Conservation (phyloP, 2,797 vertebrate genomes). For the Eleutherodactylus coqui region DNA sequence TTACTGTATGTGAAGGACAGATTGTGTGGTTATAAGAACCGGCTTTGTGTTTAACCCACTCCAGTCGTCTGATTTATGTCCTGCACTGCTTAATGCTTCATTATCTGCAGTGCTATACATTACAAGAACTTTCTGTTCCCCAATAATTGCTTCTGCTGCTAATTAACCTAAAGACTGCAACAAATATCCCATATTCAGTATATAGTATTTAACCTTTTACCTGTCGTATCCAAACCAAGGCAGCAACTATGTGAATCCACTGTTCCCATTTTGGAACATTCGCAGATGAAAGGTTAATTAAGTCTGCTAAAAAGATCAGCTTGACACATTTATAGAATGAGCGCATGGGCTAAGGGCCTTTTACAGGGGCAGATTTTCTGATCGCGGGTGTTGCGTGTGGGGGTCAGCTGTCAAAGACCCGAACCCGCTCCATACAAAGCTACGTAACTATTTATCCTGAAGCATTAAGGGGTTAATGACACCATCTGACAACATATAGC, state of each 20-base stretch:
- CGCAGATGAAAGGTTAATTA: too few species aligned
- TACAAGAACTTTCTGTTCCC: not conserved
- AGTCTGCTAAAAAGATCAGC: not conserved
- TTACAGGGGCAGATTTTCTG: too few species aligned
- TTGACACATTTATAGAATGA: not conserved
- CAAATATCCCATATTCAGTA: not conserved
- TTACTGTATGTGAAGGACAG: constrained; percentile 24
- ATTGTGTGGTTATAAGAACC: not conserved
- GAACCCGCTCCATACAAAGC: too few species aligned
- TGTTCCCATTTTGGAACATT: too few species aligned
- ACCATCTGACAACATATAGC: too few species aligned
- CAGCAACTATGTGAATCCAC: too few species aligned
- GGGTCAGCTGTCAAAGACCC: too few species aligned
- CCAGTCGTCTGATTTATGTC: not conserved
- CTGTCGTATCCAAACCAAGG: too few species aligned
- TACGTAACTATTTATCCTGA: too few species aligned
- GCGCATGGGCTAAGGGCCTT: not conserved
- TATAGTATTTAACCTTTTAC: not conserved
- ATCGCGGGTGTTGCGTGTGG: too few species aligned
- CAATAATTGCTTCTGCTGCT: not conserved
- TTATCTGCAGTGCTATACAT: not conserved
- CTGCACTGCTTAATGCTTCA: not conserved
- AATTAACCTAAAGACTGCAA: not conserved
- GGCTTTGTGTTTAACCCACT: not conserved
- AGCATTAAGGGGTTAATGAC: too few species aligned